Base-by-base conservation (phyloP, 2,797 vertebrate species). In the Gambelia wislizenii region DNA sequence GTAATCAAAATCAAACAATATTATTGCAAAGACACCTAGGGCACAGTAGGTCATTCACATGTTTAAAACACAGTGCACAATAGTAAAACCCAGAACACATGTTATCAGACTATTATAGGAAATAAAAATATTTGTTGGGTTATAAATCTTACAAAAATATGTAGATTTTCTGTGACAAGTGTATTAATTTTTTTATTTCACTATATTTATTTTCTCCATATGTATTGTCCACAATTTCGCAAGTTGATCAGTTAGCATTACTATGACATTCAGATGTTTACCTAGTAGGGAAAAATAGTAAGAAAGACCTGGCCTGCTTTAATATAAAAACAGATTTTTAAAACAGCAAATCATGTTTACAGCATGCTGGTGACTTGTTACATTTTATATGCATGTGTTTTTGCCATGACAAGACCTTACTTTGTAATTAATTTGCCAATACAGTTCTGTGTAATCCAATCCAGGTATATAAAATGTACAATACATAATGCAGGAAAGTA, bases 341-440 rank as follows among this genome's bases (percentile, higher is more conserved):
- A 90, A 94, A 74, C 18, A 93, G 69, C 33, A 94, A 92, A 83
- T 93, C 27, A 3, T 86, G 88, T 94, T 95, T 93, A 89, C n/a
- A 87, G 70, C 56, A 91, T 74, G 67, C 61, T 87, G 80, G 70
- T 91, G 90, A 95, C 92, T 96, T 94, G 91, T 91, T 94, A 75
- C 67, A 84, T 91, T 91, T 78, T 90, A 83, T 76, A 12, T 82
- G 90, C 74, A 87, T 92, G 49, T 89, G 85, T 75, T 95, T 94
- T 95, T 94, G 78, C 59, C 92, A 86, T 64, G 93, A 93, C 85
- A 93, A 92, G 75, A 85, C 33, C 54, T 75, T 89, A 87, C 77
- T 92, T 92, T 90, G 92, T 90, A 95, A 96, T 96, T 95, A 96
- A 96, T 95, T 94, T 94, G 88, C 88, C 89, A 93, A 91, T 80